Percentiles rank a stretch among this genome's conserved stretches.
These are phyloP conservation scores for Garrulus glandarius DNA, from an alignment of 2,797 vertebrate species.

Conservation along the genomic window DNA sequence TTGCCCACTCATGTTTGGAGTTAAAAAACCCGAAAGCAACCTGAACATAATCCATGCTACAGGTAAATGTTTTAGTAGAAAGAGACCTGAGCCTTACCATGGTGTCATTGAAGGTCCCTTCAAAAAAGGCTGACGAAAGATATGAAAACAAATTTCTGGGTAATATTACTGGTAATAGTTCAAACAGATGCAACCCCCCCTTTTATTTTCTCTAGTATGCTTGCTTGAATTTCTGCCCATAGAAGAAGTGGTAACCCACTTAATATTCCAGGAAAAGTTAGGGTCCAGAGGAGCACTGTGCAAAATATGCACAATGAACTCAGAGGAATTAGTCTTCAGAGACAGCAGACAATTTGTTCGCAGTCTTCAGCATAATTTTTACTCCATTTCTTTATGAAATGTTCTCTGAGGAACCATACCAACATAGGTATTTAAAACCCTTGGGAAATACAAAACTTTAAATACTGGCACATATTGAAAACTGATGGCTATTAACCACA, in stretches of 20 bases:
- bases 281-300: not conserved
- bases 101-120: not conserved
- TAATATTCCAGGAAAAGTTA: not conserved
- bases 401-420: not conserved
- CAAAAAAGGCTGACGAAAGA: not conserved
- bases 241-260: not conserved
- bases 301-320: not conserved
- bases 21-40: not conserved
- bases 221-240: not conserved
- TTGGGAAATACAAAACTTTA: not conserved
- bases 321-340: not conserved
- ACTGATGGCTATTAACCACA: not conserved
- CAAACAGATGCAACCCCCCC: not conserved
- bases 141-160: not conserved
- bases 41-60: not conserved
- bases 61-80: not conserved
- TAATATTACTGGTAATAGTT: not conserved
- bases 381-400: not conserved
- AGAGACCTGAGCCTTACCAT: not conserved
- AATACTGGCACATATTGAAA: not conserved
- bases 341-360: not conserved
- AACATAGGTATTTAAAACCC: not conserved
- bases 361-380: not conserved
- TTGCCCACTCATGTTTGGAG: not conserved
- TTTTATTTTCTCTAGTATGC: not conserved